phyloP scores from a whole-genome alignment of 1,140 invertebrate genomes.

The Vanessa atalanta region DNA sequence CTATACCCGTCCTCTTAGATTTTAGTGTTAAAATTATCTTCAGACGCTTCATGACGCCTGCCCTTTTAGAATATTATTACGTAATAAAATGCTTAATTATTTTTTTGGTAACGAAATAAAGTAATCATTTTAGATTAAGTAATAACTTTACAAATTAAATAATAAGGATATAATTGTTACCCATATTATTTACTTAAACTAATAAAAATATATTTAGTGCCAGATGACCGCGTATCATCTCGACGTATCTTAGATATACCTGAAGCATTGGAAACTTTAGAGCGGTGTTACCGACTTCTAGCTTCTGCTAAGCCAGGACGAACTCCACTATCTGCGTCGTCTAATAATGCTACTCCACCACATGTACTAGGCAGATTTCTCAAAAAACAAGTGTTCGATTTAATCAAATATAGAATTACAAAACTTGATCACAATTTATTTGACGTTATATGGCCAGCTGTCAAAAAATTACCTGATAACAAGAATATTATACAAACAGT shows the following conservation, averaged over 20 bases:
- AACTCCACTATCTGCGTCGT: slow-evolving; percentile 81
- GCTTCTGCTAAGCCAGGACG: slow-evolving; percentile 80
- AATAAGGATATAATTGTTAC: neutral
- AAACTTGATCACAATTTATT: slow-evolving; percentile 89
- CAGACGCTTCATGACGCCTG: no score
- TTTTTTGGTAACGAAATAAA: neutral
- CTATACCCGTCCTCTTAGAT: no score
- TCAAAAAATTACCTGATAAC: slow-evolving; percentile 85
- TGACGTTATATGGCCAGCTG: slow-evolving; percentile 90
- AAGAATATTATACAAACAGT: slow-evolving; percentile 80
- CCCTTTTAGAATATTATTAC: no score
- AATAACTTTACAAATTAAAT: neutral
- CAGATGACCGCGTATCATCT: slow-evolving; percentile 85
- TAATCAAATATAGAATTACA: slow-evolving; percentile 85
- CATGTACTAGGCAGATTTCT: slow-evolving; percentile 85
- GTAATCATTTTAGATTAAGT: neutral
- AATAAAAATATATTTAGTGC: slow-evolving; percentile 78
- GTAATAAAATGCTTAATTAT: no score
- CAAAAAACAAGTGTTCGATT: slow-evolving; percentile 85
- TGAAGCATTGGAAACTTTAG: slow-evolving; percentile 85
- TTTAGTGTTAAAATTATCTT: no score
- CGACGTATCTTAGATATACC: slow-evolving; percentile 85
- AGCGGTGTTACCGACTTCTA: slow-evolving; percentile 86
- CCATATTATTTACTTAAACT: neutral
- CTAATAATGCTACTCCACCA: slow-evolving; percentile 82